These are phyloP conservation scores for Mola mola DNA, from an alignment of 2,113 vertebrate species.

Conservation along the genomic window DNA sequence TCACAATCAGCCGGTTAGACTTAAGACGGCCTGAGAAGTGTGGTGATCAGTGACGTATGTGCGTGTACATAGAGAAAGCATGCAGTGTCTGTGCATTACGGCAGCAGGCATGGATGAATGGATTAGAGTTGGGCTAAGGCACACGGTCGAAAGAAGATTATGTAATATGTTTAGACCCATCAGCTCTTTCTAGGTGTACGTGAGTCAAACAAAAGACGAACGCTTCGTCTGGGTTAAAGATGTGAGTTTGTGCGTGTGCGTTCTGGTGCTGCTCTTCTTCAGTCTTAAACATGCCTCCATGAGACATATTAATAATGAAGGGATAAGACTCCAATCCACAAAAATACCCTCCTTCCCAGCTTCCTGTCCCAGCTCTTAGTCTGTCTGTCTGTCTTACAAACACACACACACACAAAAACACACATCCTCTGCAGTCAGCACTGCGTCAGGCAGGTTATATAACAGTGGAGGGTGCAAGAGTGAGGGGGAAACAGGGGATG, in stretches of 20 bases:
- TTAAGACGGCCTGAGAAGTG: constrained; percentile 41
- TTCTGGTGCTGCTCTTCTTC: constrained; percentile 37
- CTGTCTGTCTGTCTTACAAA: constrained; percentile 43
- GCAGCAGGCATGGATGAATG: constrained; percentile 63
- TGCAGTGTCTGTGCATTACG: constrained; percentile 47
- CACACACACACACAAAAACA: constrained; percentile 11
- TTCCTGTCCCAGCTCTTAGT: constrained; percentile 24
- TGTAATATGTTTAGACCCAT: constrained; percentile 60
- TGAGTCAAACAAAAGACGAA: constrained; percentile 46
- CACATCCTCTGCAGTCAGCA: constrained; percentile 70
- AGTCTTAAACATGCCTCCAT: constrained; percentile 36
- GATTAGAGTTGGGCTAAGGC: constrained; percentile 63
- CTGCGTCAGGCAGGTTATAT: constrained; percentile 79
- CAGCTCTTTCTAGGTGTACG: constrained; percentile 44
- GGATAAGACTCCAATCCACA: constrained; percentile 41
- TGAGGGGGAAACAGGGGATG: constrained; percentile 21
- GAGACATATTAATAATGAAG: constrained; percentile 60
- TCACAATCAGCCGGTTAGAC: constrained; percentile 41
- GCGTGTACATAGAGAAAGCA: constrained; percentile 23
- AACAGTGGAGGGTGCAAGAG: constrained; percentile 56
- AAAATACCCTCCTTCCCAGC: constrained; percentile 46
- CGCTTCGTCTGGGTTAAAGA: constrained; percentile 39
- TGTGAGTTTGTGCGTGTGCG: constrained; percentile 7
- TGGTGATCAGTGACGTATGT: constrained; percentile 20
- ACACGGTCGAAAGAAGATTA: constrained; percentile 67